Evolutionary conservation across 2,888 invertebrate genomes (phyloP).

Genomic region (Halictus quadricinctus): DNA sequence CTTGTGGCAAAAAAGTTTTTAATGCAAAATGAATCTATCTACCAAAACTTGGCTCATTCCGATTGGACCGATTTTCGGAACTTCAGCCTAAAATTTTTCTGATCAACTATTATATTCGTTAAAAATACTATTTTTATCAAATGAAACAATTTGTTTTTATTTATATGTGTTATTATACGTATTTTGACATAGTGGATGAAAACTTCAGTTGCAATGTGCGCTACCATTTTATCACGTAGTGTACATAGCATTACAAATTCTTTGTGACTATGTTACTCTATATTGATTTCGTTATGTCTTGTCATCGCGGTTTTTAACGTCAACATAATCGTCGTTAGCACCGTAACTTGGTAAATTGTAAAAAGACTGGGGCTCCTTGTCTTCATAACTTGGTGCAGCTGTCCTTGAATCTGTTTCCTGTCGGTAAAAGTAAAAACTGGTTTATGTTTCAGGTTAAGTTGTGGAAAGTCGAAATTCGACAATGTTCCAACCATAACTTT

Average conservation of each 20-base stretch:
- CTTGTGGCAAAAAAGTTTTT: no score
- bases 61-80: no score
- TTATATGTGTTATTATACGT: no score
- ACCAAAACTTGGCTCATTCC: no score
- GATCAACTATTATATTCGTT: no score
- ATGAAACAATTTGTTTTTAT: no score
- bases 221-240: no score
- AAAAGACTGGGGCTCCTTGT: conserved; percentile 18
- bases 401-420: conserved; percentile 38
- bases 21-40: no score
- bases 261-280: not conserved
- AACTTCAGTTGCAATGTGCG: no score
- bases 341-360: conserved; percentile 39
- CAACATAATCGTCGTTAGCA: not conserved
- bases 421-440: conserved; percentile 29
- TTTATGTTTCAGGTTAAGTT: conserved; percentile 20
- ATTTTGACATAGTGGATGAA: no score
- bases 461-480: not conserved
- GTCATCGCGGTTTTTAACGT: not conserved
- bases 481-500: not conserved
- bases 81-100: no score
- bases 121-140: no score
- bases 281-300: not conserved
- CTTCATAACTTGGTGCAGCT: conserved; percentile 14
- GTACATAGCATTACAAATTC: not conserved